Conservation (phyloP, 2,113 vertebrate species). For the Halcyon malimbica region DNA sequence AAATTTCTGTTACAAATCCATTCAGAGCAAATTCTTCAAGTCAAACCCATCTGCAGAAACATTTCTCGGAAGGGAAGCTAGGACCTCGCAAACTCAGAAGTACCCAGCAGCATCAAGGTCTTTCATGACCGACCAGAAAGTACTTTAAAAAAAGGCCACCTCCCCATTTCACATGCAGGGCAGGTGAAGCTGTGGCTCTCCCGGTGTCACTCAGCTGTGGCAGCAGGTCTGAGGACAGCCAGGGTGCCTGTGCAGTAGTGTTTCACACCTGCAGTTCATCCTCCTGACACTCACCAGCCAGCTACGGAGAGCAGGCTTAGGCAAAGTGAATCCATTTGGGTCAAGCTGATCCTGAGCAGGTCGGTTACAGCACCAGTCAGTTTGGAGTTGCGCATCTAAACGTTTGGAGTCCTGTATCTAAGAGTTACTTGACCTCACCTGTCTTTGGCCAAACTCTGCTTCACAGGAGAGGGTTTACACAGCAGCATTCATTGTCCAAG, state of each 20-base stretch:
- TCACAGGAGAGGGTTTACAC: not conserved
- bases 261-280: not conserved
- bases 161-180: not conserved
- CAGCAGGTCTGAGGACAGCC: not conserved
- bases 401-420: not conserved
- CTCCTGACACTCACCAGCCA: not conserved
- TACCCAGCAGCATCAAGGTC: not conserved
- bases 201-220: not conserved
- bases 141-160: not conserved
- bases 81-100: not conserved
- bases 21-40: not conserved
- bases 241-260: not conserved
- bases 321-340: not conserved
- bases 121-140: not conserved
- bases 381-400: not conserved
- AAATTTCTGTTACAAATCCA: not conserved
- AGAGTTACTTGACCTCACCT: not conserved
- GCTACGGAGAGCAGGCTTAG: fast-evolving
- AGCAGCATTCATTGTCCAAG: not conserved
- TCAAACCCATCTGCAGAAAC: not conserved
- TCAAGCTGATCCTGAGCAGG: not conserved
- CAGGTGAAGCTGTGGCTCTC: not conserved
- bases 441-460: not conserved
- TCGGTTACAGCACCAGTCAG: fast-evolving
- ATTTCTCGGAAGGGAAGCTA: not conserved